phyloP scores from a whole-genome alignment of 2,888 invertebrate genomes.

The Drosophila falleni region DNA sequence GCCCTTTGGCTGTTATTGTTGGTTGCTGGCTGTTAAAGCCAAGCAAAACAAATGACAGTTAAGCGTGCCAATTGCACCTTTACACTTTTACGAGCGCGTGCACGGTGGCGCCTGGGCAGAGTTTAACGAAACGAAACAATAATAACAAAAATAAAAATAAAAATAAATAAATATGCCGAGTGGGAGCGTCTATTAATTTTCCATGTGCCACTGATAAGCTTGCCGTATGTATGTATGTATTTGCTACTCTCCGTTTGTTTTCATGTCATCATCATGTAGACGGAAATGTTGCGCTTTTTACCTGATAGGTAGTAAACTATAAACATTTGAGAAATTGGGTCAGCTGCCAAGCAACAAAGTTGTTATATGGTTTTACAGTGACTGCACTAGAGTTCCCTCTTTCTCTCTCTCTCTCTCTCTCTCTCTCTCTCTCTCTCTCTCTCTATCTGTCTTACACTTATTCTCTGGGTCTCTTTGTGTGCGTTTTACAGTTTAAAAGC shows the following conservation, averaged over 20 bases:
- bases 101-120: slow-evolving; percentile 66
- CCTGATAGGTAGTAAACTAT: slow-evolving; percentile 39
- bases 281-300: slow-evolving; percentile 52
- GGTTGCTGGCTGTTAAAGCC: slow-evolving; percentile 9
- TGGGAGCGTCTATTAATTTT: slow-evolving; percentile 34
- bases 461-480: slow-evolving; percentile 5
- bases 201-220: slow-evolving; percentile 53
- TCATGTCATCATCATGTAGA: slow-evolving; percentile 34
- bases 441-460: background rate
- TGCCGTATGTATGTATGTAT: slow-evolving; percentile 12
- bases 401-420: slow-evolving; percentile 1
- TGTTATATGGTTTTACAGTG: slow-evolving; percentile 36
- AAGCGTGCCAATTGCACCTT: slow-evolving; percentile 64
- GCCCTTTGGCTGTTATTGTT: slow-evolving; percentile 28
- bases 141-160: slow-evolving; percentile 36
- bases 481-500: slow-evolving; percentile 37
- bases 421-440: slow-evolving; percentile 2
- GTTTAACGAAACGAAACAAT: slow-evolving; percentile 66
- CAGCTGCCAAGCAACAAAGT: slow-evolving; percentile 51
- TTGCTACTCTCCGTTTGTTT: slow-evolving; percentile 27
- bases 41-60: slow-evolving; percentile 48
- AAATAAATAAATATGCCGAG: slow-evolving; percentile 16
- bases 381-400: slow-evolving; percentile 15
- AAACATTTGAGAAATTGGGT: slow-evolving; percentile 49
- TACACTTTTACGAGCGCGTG: slow-evolving; percentile 67